These are phyloP conservation scores for Cochlearius cochlearius DNA, from an alignment of 2,113 vertebrate species.

Conservation along the genomic window DNA sequence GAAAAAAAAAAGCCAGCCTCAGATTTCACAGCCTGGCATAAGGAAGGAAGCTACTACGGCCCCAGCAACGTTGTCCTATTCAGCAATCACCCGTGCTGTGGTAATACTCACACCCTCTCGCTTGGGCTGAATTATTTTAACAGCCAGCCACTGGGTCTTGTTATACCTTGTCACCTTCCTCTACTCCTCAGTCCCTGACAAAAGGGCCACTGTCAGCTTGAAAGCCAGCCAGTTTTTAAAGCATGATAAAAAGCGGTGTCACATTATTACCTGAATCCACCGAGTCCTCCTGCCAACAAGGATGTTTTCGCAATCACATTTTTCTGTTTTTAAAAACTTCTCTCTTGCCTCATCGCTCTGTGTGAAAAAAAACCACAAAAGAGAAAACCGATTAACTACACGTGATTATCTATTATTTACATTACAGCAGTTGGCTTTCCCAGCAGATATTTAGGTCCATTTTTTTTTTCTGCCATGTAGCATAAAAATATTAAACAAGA, in stretches of 20 bases:
- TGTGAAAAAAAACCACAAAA: slow-evolving; percentile 40
- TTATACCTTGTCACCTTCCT: neutral
- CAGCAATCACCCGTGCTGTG: neutral
- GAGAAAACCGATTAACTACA: neutral
- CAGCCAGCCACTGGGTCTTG: neutral
- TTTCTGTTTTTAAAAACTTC: slow-evolving; percentile 53
- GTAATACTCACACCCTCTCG: neutral
- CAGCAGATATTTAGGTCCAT: neutral
- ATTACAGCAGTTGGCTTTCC: neutral
- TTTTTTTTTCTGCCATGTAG: neutral
- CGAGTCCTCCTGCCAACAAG: neutral
- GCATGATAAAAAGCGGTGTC: neutral
- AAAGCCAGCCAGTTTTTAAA: neutral
- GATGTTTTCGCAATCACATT: slow-evolving; percentile 52
- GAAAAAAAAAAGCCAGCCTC: neutral
- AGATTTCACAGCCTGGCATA: neutral
- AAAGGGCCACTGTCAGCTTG: neutral
- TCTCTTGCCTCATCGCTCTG: slow-evolving; percentile 46
- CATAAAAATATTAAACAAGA: neutral
- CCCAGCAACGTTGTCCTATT: neutral
- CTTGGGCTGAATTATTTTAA: neutral
- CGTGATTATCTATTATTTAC: neutral
- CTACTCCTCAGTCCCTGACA: neutral
- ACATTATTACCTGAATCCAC: slow-evolving; percentile 57
- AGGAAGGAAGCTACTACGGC: neutral